Evolutionary conservation across 2,113 vertebrate genomes (phyloP), one percentile per base, ranked within the genome.

Genomic region (Hoplias malabaricus): DNA sequence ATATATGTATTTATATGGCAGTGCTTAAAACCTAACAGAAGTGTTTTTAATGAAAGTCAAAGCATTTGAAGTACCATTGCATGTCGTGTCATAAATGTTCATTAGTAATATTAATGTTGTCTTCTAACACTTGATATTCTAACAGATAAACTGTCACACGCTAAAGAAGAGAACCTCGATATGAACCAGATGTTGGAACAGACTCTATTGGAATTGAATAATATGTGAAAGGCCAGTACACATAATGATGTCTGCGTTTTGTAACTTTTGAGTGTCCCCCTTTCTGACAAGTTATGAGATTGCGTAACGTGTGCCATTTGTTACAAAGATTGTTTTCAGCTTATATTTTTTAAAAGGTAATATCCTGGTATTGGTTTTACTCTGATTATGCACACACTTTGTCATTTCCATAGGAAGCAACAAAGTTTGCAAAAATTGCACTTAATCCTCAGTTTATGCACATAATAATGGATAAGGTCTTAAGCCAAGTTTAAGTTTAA

Each of bases 151-250:
- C 94, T 99, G 91, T 94, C 97, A 78, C 96, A 98, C 83, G 96
- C 97, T 94, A 99, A 99, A 93, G 97, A 99, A 93, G 98, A 99
- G 88, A 98, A 98, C 93, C 93, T 98, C 89, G 95, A 93, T 89
- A 98, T 99, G 96, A 96, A 98, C 89, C 97, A 98, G 94, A 98
- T 98, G 96, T 90, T 99, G 95, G 97, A 99, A 94, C 98, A 99
- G 94, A 99, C 98, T 94, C 96, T 99, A 93, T 96, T 96, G 95
- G 98, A 99, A 94, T 93, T 99, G 93, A 99, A 99, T 95, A 98
- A 98, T 92, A 96, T 99, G 98, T 99, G 96, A 99, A 96, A 89
- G 81, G 84, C 86, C 89, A 48, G 88, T 86, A 90, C 90, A 92
- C 92, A 86, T 84, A 62, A 90, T 83, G 57, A 90, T 90, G 87